Conservation (phyloP, 2,113 vertebrate species). For the Coreoperca whiteheadi region DNA sequence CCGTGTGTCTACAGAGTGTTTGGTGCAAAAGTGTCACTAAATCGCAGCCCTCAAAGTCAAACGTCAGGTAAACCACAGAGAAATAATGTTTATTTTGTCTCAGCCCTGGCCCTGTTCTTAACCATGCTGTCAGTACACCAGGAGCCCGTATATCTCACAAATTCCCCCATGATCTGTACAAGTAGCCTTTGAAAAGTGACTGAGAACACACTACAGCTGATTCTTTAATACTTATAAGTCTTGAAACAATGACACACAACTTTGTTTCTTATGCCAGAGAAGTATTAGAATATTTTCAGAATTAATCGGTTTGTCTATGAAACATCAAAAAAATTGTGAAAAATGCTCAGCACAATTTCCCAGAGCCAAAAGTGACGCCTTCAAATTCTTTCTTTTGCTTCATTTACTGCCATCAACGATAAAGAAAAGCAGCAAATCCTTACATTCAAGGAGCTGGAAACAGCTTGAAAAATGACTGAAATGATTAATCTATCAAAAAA, state of each 20-base stretch:
- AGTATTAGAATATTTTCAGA: too few species aligned
- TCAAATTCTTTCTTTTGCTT: too few species aligned
- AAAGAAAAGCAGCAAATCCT: too few species aligned
- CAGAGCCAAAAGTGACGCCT: too few species aligned
- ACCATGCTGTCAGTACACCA: constrained; percentile 77
- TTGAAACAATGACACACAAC: constrained; percentile 45
- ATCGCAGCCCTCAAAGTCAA: constrained; percentile 87
- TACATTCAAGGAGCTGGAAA: too few species aligned
- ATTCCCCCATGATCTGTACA: constrained; percentile 70
- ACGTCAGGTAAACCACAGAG: constrained; percentile 84
- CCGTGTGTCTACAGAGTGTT: constrained; percentile 81
- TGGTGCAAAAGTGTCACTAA: constrained; percentile 84
- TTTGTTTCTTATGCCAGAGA: constrained; percentile 21
- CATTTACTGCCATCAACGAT: too few species aligned
- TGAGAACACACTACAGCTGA: constrained; percentile 46
- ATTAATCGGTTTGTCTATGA: too few species aligned
- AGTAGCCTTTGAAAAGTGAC: constrained; percentile 69
- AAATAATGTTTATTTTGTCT: constrained; percentile 89
- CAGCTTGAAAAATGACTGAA: too few species aligned
- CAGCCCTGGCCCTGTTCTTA: constrained; percentile 80
- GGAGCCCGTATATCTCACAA: constrained; percentile 72
- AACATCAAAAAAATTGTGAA: too few species aligned
- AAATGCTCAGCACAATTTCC: too few species aligned
- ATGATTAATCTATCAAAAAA: too few species aligned
- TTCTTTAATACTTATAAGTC: constrained; percentile 53